Evolutionary conservation across 1,140 invertebrate genomes (phyloP), one percentile per base, ranked within the genome.

Genomic region (Temnothorax nylanderi): DNA sequence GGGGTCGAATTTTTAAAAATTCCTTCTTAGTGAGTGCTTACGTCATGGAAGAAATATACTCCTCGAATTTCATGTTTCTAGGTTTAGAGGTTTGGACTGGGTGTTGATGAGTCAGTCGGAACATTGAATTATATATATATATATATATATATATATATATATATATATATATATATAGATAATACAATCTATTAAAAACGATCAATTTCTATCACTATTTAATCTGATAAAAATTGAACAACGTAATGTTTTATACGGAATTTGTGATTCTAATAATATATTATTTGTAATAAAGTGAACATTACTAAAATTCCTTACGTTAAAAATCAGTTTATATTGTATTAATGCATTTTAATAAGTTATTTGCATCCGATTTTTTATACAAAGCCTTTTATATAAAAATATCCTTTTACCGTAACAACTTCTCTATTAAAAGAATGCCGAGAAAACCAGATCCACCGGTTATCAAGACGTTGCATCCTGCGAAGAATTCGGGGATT

Each of bases 401-500:
- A 44, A 78, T 26, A 81, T 58, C 0, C 44, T 26, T 26, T 26
- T 89, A 94, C 94, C 95, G 88, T 21, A 97, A 93, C 58, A 97
- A 92, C 93, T 97, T 97, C 91, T 97, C 97, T 7, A 97, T 93
- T 4, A 97, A 89, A 54, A 97, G 95, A 93, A 97, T 97, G 2
- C 97, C 97, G 47, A 97, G 93, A 88, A 97, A 98, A 34, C 97
- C 97, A 37, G 97, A 97, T 7, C 95, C 96, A 13, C 96, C 96
- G 3, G 96, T 96, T 6, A 96, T 64, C 49, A 96, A 92, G 34
- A 96, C 78, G 51, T 94, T 94, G 3, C 86, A 80, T 7, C 90
- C 91, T 1, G 90, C 64, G 37, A 87, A 95, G 86, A 94, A 95
- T 54, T 92, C 21, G 0, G 88, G 84, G 26, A 95, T 91, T 80